A percentile compares a stretch with the other conserved stretches of the same genome.
phyloP scores from a whole-genome alignment of 2,113 vertebrate species.

The Nannobrachium achirus region DNA sequence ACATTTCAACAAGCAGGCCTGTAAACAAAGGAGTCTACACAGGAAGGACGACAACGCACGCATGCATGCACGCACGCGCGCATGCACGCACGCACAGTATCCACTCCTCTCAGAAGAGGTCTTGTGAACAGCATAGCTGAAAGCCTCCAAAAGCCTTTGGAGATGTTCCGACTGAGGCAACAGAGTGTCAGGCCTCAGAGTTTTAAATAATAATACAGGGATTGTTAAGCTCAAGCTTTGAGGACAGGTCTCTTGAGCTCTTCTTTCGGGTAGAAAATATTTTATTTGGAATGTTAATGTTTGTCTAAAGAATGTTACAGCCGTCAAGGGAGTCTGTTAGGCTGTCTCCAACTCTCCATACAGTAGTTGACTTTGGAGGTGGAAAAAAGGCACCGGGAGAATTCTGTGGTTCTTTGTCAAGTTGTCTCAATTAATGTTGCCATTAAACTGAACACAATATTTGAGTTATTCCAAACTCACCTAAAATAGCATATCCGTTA shows the following conservation, averaged over 20 bases:
- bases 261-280: slow-evolving; percentile 38
- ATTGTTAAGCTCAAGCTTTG: slow-evolving; percentile 43
- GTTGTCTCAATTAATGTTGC: no score
- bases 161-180: slow-evolving; percentile 14
- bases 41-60: background rate
- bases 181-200: slow-evolving; percentile 36
- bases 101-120: slow-evolving; percentile 7
- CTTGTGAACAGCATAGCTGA: slow-evolving; percentile 29
- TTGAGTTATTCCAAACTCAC: no score
- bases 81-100: background rate
- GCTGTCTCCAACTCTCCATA: no score
- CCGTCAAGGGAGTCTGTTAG: no score
- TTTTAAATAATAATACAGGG: slow-evolving; percentile 36
- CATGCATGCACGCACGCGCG: background rate
- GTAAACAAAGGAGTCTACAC: background rate
- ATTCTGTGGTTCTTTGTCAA: no score
- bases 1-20: no score
- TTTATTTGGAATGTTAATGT: background rate
- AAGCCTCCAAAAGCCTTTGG: slow-evolving; percentile 28
- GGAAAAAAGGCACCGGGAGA: no score
- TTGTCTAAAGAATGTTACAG: no score
- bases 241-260: slow-evolving; percentile 28
- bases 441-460: no score
- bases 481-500: no score
- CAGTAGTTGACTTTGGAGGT: no score